Base-by-base conservation (phyloP, 2,888 invertebrate species). In the Acanthococcus lagerstroemiae region DNA sequence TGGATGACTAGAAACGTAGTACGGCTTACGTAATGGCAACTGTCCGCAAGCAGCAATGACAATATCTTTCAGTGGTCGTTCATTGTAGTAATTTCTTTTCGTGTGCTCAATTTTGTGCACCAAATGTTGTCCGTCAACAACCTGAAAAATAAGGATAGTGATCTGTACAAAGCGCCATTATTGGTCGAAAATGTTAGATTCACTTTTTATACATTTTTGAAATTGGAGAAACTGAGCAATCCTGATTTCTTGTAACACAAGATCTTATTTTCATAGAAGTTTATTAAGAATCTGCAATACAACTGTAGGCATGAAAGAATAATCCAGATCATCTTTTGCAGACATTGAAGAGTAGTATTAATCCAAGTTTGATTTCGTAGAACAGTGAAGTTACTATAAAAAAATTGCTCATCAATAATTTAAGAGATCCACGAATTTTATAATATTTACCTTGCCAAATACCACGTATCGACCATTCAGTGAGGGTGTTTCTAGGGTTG, bases 381-480 rank as follows among this genome's bases (percentile, higher is more conserved):
- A 45, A 45, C 46, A 5, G 15, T 45, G n/a, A n/a, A n/a, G n/a
- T n/a, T n/a, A n/a, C n/a, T n/a, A n/a, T 6, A 15, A 37, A 37
- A 37, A 37, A 37, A 37, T 37, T 37, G 37, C 7, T 37, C 7
- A 37, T 9, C 7, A 9, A 7, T 9, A 37, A 9, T 15, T 37
- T 37, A 7, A 37, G 37, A 48, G 12, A n/a, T 48, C 17, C 48
- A 17, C 2, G n/a, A 48, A 48, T 21, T 48, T 9, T 19, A 48
- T 48, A 19, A 3, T 48, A 44, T 21, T 89, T 84, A 97, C 78
- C 80, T 95, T 95, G 71, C 96, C 97, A 76, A 97, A 97, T 12
- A 97, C 95, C 70, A 96, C 96, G 76, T 97, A 96, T 75, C 90
- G 84, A 55, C 92, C 93, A 78, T 97, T 93, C 57, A 97, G 80